Evolutionary conservation across 2,797 vertebrate species (phyloP), one percentile per base, ranked within the genome.

Genomic region (Pteronotus mesoamericanus): DNA sequence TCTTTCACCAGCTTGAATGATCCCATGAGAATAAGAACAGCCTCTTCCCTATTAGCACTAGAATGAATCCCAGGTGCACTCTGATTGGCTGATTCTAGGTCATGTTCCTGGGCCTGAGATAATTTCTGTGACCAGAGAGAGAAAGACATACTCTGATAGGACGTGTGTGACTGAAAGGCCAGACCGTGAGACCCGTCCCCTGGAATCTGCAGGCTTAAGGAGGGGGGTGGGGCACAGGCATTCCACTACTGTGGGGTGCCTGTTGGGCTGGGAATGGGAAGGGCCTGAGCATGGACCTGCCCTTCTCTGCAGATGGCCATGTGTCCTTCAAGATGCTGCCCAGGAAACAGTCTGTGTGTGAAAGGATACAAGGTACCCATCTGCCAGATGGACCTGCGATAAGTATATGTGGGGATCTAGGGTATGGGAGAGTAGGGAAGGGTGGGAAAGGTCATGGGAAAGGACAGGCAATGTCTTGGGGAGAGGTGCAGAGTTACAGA

Each of bases 301-400:
- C 53, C 72, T 90, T 11, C 42, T 87, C 75, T 4, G 0, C 91
- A 98, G 97, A 95, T 84, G 97, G 96, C 66, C 26, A 0, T 0
- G 97, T 98, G 71, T 77, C 88, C 86, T 98, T 98, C 12, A 0
- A 66, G 74, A 71, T 94, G 97, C 37, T 97, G 24, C 97, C 97
- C 10, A 80, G 29, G 16, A 0, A 9, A 3, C 2, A 2, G 34
- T 95, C 96, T 0, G 37, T 96, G 24, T 98, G 97, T 2, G 0
- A 51, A 18, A 14, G 3, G 11, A 18, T 95, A 11, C 2, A 5
- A 37, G 93, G 94, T 97, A 90, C 55, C 69, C 21, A 2, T 2
- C 12, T 32, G 19, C 83, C 18, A 0, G 10, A 1, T 24, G 72
- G 34, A 37, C 80, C 18, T 91, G 29, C 0, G 0, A 55, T 0